These are phyloP conservation scores for Scolopax mira DNA, from an alignment of 2,113 vertebrate species.

Conservation along the genomic window DNA sequence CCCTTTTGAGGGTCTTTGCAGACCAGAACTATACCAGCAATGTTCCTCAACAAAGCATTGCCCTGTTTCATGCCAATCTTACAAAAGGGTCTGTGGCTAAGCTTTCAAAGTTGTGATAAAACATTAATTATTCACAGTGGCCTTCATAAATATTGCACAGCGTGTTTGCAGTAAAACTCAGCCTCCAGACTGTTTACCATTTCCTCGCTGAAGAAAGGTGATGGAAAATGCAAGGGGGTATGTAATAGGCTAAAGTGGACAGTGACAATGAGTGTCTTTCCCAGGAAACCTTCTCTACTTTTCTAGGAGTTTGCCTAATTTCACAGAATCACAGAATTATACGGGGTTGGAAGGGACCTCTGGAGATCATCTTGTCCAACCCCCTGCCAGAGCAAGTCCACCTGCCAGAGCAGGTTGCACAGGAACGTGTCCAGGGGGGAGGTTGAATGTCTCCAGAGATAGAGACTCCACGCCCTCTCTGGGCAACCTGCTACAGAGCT, in stretches of 20 bases:
- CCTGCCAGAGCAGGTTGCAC: too few relatives aligned
- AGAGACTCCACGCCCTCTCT: too few relatives aligned
- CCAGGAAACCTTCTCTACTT: not conserved
- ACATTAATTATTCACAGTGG: slow-evolving; percentile 67
- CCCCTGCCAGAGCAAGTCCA: too few relatives aligned
- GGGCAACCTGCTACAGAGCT: too few relatives aligned
- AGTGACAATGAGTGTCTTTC: not conserved
- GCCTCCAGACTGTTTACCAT: not conserved
- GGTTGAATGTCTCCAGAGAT: too few relatives aligned
- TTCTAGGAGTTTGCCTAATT: not conserved
- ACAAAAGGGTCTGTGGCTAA: not conserved
- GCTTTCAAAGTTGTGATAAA: slow-evolving; percentile 20
- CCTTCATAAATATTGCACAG: slow-evolving; percentile 59
- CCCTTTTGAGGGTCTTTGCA: not conserved
- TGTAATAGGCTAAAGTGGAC: not conserved
- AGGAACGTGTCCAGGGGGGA: too few relatives aligned
- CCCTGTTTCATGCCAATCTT: not conserved
- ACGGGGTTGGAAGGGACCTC: too few relatives aligned
- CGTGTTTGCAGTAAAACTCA: not conserved
- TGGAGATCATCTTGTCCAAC: too few relatives aligned
- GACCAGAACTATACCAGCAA: not conserved
- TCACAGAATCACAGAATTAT: not conserved
- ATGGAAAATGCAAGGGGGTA: not conserved
- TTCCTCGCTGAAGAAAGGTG: not conserved
- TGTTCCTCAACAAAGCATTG: fast-evolving